Evolutionary conservation across 2,797 vertebrate genomes (phyloP).

Genomic region (Silurus aristotelis): DNA sequence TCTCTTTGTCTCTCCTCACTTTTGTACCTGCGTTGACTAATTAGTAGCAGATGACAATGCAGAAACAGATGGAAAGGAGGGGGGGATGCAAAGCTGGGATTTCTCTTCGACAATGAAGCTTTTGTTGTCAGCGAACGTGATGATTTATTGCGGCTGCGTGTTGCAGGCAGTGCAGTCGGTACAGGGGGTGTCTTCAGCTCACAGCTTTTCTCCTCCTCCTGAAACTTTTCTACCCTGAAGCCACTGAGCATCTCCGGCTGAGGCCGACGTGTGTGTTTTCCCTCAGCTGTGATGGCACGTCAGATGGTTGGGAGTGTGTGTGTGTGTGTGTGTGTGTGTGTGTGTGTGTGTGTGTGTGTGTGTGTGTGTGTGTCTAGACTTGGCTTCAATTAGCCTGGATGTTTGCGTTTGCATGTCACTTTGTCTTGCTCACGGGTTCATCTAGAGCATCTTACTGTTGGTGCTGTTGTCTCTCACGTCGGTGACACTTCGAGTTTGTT

Average conservation of each 20-base stretch:
- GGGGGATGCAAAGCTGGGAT: not conserved
- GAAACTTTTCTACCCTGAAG: slow-evolving; percentile 17
- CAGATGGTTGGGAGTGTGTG: not conserved
- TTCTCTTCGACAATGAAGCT: slow-evolving; percentile 6
- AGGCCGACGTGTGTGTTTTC: not conserved
- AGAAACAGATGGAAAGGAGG: slow-evolving; percentile 24
- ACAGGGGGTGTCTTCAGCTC: not conserved
- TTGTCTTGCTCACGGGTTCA: slow-evolving; percentile 13
- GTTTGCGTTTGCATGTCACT: slow-evolving; percentile 39
- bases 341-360: not conserved
- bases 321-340: not conserved
- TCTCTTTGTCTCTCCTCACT: not conserved
- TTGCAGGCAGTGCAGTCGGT: not conserved
- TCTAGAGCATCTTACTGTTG: not conserved
- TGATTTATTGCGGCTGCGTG: slow-evolving; percentile 26
- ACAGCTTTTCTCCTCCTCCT: not conserved
- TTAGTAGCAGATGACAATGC: not conserved
- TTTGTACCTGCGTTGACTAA: not conserved
- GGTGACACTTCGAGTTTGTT: not conserved
- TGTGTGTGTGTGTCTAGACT: not conserved
- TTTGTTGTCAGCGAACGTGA: slow-evolving; percentile 7
- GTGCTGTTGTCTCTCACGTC: not conserved
- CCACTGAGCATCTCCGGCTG: not conserved
- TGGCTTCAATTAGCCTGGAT: slow-evolving; percentile 57
- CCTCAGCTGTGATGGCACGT: not conserved